Evolutionary conservation across 2,888 invertebrate genomes (phyloP).

Genomic region (Entomobrya multifasciata): DNA sequence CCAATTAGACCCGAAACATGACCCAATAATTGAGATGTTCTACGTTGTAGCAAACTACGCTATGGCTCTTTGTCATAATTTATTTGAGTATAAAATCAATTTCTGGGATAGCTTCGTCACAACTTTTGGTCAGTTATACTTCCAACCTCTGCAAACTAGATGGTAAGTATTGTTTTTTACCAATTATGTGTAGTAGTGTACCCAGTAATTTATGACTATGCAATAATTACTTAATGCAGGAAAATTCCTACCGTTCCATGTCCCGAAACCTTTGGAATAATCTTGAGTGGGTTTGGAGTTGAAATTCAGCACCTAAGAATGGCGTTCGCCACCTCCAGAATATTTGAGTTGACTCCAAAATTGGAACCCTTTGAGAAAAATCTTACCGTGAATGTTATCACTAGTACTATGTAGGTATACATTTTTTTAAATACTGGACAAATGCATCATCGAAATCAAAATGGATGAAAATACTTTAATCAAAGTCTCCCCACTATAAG

Average conservation of each 20-base stretch:
- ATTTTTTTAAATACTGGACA: no score
- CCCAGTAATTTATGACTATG: not conserved
- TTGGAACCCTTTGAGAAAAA: constrained; percentile 44
- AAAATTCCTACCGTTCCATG: constrained; percentile 35
- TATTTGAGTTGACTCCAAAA: constrained; percentile 40
- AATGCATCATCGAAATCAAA: not conserved
- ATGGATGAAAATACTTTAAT: not conserved
- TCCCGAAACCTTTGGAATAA: constrained; percentile 31
- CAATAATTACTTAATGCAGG: constrained; percentile 20
- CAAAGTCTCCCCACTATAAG: not conserved
- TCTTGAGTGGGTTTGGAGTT: constrained; percentile 57
- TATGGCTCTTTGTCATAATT: constrained; percentile 50
- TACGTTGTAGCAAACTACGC: constrained; percentile 53
- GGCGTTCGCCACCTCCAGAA: constrained; percentile 31
- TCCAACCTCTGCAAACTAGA: constrained; percentile 17
- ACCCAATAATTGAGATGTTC: constrained; percentile 53
- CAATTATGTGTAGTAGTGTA: not conserved
- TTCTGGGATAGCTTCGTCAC: constrained; percentile 58
- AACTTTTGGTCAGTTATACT: constrained; percentile 40
- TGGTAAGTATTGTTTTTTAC: constrained; percentile 38
- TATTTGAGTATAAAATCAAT: constrained; percentile 46
- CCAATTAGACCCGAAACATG: not conserved
- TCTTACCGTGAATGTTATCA: not conserved
- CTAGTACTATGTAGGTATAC: no score
- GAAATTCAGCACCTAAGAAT: constrained; percentile 34